Evolutionary conservation across 2,797 vertebrate species (phyloP).

Genomic region (Astyanax mexicanus): DNA sequence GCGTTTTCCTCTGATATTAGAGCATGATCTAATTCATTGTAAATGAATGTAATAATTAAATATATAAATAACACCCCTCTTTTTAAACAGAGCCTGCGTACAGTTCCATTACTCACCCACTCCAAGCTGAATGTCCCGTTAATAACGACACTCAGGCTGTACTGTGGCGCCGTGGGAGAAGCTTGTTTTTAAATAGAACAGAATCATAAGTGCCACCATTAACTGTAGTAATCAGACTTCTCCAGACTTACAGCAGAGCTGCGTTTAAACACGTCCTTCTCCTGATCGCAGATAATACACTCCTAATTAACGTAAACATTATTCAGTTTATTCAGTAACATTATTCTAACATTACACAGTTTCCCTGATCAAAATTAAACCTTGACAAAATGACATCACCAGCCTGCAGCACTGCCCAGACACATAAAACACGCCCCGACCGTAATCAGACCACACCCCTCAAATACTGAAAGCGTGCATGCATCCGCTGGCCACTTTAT

Average conservation of each 20-base stretch:
- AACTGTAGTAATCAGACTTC: no score
- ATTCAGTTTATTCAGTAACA: no score
- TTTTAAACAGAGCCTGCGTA: background rate
- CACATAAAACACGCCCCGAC: no score
- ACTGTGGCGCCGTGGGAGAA: background rate
- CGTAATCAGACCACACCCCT: no score
- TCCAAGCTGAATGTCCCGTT: conserved; percentile 35
- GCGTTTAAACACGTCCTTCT: background rate
- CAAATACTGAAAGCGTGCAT: no score
- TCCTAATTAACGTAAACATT: background rate
- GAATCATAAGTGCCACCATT: background rate
- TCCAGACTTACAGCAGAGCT: no score
- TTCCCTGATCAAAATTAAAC: background rate
- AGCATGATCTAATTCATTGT: no score
- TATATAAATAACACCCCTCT: conserved; percentile 5
- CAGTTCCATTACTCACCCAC: conserved; percentile 22
- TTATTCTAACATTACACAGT: no score
- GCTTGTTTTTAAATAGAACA: conserved; percentile 22
- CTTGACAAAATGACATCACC: background rate
- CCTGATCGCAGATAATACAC: background rate
- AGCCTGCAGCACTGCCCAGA: background rate
- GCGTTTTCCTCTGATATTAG: no score
- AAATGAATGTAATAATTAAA: background rate
- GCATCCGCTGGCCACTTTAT: no score
- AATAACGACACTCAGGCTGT: conserved; percentile 26